phyloP scores from a whole-genome alignment of 2,888 invertebrate species.

The Orchesella flavescens region DNA sequence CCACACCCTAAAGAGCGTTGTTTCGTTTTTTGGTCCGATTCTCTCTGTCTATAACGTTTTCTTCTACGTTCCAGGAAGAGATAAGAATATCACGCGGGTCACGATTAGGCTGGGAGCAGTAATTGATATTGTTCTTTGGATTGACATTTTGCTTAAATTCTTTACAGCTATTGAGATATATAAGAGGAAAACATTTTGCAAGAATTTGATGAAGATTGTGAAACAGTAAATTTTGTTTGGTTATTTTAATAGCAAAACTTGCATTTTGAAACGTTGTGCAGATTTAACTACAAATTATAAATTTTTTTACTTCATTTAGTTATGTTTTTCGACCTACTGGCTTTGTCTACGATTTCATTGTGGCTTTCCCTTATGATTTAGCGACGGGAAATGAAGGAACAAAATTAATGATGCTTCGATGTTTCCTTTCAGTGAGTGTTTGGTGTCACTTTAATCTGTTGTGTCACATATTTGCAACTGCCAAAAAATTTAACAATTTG shows the following conservation, averaged over 20 bases:
- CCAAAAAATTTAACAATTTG: not conserved
- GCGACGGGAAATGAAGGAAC: slow-evolving; percentile 12
- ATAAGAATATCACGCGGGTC: not conserved
- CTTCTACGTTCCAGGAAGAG: slow-evolving; percentile 33
- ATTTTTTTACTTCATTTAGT: slow-evolving; percentile 17
- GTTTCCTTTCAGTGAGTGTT: slow-evolving; percentile 38
- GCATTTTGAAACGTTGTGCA: not conserved
- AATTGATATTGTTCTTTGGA: slow-evolving; percentile 46
- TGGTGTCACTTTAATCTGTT: not conserved
- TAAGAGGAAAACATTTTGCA: slow-evolving; percentile 63
- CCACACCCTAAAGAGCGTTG: slow-evolving; percentile 19
- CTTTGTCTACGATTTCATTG: slow-evolving; percentile 37
- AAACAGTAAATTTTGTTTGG: slow-evolving; percentile 37
- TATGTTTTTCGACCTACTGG: slow-evolving; percentile 33
- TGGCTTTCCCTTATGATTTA: slow-evolving; percentile 46
- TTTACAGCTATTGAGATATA: slow-evolving; percentile 61
- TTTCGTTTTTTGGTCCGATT: slow-evolving; percentile 35
- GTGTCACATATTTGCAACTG: not conserved
- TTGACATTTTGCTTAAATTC: slow-evolving; percentile 62
- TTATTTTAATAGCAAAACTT: not conserved
- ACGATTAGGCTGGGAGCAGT: not conserved
- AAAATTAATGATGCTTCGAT: slow-evolving; percentile 21
- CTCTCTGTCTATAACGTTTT: slow-evolving; percentile 33
- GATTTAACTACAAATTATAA: not conserved
- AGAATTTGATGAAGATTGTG: slow-evolving; percentile 42